phyloP scores from a whole-genome alignment of 2,797 vertebrate species.

The Crypturellus tataupa region DNA sequence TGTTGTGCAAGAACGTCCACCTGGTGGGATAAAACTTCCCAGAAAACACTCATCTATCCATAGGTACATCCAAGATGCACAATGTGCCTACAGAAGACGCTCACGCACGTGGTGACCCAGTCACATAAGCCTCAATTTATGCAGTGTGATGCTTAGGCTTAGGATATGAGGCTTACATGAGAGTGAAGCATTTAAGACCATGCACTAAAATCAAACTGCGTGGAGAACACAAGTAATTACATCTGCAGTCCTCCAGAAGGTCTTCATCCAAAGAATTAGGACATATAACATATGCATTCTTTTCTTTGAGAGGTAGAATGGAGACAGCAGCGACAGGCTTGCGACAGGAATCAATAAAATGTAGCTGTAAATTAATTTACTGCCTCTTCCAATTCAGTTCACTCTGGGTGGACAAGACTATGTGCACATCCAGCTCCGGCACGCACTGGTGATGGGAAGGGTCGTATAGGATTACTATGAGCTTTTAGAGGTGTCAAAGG shows the following conservation, averaged over 20 bases:
- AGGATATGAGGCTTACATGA: not conserved
- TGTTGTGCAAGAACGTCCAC: not conserved
- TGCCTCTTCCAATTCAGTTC: not conserved
- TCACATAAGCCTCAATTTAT: not conserved
- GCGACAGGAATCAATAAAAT: not conserved
- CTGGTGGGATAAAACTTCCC: not conserved
- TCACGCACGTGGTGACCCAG: fast-evolving
- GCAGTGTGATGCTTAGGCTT: no score
- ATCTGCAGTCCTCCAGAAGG: not conserved
- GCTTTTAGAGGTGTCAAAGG: not conserved
- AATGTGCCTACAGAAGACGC: not conserved
- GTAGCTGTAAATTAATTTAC: not conserved
- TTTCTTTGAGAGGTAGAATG: not conserved
- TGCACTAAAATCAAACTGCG: not conserved
- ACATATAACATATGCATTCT: not conserved
- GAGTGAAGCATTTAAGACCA: not conserved
- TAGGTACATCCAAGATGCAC: fast-evolving
- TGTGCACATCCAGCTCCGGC: fast-evolving
- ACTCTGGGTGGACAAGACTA: not conserved
- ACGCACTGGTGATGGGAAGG: not conserved
- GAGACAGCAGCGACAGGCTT: not conserved
- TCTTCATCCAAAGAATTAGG: not conserved
- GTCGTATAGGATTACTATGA: fast-evolving
- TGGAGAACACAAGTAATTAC: not conserved
- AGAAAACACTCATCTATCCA: no score